Evolutionary conservation across 1,140 invertebrate species (phyloP).

Genomic region (Lineus longissimus): DNA sequence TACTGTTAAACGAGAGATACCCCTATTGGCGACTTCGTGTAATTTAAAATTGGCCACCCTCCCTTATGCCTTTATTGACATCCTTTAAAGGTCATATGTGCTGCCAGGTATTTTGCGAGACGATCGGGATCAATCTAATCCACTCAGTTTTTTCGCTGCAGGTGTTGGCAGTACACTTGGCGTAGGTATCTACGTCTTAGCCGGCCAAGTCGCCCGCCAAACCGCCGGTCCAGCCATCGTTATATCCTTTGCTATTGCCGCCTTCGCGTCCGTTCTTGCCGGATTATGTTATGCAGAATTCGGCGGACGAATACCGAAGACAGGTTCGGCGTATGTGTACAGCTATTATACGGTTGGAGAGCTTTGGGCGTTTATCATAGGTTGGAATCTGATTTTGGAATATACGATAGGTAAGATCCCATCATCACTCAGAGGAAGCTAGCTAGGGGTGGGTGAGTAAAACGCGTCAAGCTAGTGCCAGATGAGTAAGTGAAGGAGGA

Average conservation of each 20-base stretch:
- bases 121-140: not conserved
- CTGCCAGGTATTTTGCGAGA: too few species aligned
- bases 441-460: too few species aligned
- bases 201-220: conserved; percentile 78
- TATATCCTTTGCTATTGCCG: conserved; percentile 81
- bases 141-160: conserved; percentile 21
- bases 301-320: conserved; percentile 80
- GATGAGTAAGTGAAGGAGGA: too few species aligned
- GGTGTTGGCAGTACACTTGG: conserved; percentile 81
- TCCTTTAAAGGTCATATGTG: not conserved
- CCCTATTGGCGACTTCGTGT: too few species aligned
- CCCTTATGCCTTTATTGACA: too few species aligned
- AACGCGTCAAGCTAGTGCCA: too few species aligned
- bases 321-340: conserved; percentile 77
- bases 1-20: too few species aligned
- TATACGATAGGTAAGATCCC: conserved; percentile 73
- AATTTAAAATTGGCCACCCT: too few species aligned
- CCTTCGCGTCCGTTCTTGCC: conserved; percentile 75
- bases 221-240: conserved; percentile 83
- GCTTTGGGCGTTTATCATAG: conserved; percentile 90
- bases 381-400: conserved; percentile 91
- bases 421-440: too few species aligned
- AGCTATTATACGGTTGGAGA: conserved; percentile 69
- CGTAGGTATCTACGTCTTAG: conserved; percentile 83
- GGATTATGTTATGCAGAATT: conserved; percentile 76